Evolutionary conservation across 2,113 vertebrate genomes (phyloP), one percentile per base, ranked within the genome.

Genomic region (Gavialis gangeticus): DNA sequence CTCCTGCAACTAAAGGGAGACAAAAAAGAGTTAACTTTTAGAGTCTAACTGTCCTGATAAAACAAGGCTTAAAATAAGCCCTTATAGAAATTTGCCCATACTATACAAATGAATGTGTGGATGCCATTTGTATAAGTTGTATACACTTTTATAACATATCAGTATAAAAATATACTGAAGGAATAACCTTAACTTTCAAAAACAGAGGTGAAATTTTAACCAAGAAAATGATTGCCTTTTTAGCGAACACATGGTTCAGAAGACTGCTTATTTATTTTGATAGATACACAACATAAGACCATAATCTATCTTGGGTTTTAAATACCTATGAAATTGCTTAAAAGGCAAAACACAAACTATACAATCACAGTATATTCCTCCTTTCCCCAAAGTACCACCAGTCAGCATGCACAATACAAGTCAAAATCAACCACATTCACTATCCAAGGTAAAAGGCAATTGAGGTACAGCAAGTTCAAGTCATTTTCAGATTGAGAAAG

Each of bases 131-230:
- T 10, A 91, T 87, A 71, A 67, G 87, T 10, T 85, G 12, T 30
- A n/a, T 62, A 27, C 3, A 56, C 71, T 93, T 87, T 85, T 54
- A 82, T 12, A 56, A 75, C 8, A 18, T 83, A 87, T 27, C 82
- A 75, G 69, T 56, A 58, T 1, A 80, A 77, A 92, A 15, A 78
- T 59, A 63, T 0, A 85, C 77, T 28, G 67, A 85, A 89, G 10
- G 27, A 91, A 93, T 69, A 94, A 92, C 2, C 27, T 83, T 85
- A 87, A 55, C 25, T 60, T 22, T 82, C 63, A 85, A 64, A 78
- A 87, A 2, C 10, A 25, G 37, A 92, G 4, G 8, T 83, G 64
- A 30, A 16, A 67, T 81, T 89, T 92, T 79, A 95, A 85, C 28
- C 9, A 7, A 63, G 81, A 30, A 79, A 4, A 71, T 37, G 12